Base-by-base conservation (phyloP, 2,888 invertebrate genomes). In the Timema podura region DNA sequence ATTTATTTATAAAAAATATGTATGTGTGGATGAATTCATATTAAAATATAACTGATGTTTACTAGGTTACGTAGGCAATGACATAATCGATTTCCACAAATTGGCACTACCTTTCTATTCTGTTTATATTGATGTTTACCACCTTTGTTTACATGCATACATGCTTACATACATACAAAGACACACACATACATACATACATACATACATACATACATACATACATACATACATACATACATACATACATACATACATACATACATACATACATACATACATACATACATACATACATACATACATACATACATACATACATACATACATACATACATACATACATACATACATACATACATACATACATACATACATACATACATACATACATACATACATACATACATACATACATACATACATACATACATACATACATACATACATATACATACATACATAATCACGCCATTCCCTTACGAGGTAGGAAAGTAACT, bases 201-300 rank as follows among this genome's bases (percentile, higher is more conserved):
- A 51, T 51, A 30, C 30, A 30, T 30, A 30, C 30, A 30, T 30
- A 30, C 30, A 30, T 30, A 30, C 30, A 30, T 30, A 30, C 30
- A 30, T 30, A 30, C 30, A 30, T 30, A 30, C 30, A 30, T 30
- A 30, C 30, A 30, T 30, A 30, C 30, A 30, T 30, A 30, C 30
- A 30, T 30, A 30, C 30, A 30, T 30, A 30, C 30, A 30, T 30
- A 30, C 30, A 30, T n/a, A 51, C 51, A 51, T n/a, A 51, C 51
- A 51, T n/a, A n/a, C 51, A 51, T n/a, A 51, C 51, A 13, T 51
- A 51, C n/a, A 51, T n/a, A 51, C n/a, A 51, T 51, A 51, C 51
- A 51, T n/a, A 51, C n/a, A 51, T n/a, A n/a, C 51, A n/a, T 51
- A n/a, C 51, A 51, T 51, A 51, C n/a, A 51, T 51, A 51, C n/a